phyloP scores from a whole-genome alignment of 2,888 invertebrate species.

The Chloroclystis v-ata region DNA sequence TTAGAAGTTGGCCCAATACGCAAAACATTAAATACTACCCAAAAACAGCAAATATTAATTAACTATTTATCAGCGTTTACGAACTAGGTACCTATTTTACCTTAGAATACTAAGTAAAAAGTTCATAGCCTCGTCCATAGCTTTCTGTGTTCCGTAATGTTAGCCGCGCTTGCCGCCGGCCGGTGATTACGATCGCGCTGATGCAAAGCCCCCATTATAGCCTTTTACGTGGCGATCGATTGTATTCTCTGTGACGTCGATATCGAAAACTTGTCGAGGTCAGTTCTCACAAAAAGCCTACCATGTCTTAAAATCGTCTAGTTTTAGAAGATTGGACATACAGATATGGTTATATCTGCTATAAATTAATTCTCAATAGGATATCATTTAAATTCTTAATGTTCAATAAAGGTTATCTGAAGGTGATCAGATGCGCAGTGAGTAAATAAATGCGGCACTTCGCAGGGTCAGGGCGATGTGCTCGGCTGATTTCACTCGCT shows the following conservation, averaged over 20 bases:
- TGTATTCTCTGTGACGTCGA: slow-evolving; percentile 59
- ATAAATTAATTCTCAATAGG: slow-evolving; percentile 42
- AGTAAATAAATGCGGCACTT: slow-evolving; percentile 51
- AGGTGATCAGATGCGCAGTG: slow-evolving; percentile 51
- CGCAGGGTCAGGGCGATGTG: slow-evolving; percentile 63
- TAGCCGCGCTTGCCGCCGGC: slow-evolving; percentile 22
- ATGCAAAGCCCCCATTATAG: slow-evolving; percentile 56
- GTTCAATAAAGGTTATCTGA: slow-evolving; percentile 47
- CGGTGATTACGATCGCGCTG: slow-evolving; percentile 49
- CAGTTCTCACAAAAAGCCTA: slow-evolving; percentile 48
- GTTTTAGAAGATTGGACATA: slow-evolving; percentile 41
- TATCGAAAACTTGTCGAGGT: slow-evolving; percentile 61
- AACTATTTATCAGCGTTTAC: too few species aligned
- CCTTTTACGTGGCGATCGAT: slow-evolving; percentile 62
- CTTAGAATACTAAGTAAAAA: too few species aligned
- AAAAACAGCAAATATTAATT: too few species aligned
- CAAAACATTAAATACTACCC: too few species aligned
- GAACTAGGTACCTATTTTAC: too few species aligned
- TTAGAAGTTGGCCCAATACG: too few species aligned
- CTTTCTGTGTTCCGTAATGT: slow-evolving; percentile 11
- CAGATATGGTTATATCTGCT: slow-evolving; percentile 30
- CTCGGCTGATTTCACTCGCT: slow-evolving; percentile 64
- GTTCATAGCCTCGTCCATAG: too few species aligned
- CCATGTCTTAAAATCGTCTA: slow-evolving; percentile 49
- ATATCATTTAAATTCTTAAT: slow-evolving; percentile 43